Conservation (phyloP, 2,888 invertebrate species). For the Pterostichus madidus region DNA sequence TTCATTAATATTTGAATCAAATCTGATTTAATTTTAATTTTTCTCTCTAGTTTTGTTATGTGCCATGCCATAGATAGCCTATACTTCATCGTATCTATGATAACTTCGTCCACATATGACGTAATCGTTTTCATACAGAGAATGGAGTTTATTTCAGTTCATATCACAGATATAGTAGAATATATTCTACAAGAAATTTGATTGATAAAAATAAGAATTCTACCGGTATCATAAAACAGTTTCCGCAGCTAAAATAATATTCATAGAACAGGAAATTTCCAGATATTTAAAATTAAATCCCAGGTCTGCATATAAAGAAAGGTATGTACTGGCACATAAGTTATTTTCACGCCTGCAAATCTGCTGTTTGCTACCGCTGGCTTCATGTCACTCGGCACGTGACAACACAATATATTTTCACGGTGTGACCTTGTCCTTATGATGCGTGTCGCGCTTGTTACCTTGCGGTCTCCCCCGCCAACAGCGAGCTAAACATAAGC, state of each 20-base stretch:
- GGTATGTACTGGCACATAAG: conserved; percentile 14
- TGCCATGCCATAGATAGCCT: too few species aligned
- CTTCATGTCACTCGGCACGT: conserved; percentile 35
- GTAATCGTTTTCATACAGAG: too few species aligned
- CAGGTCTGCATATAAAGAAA: conserved; percentile 15
- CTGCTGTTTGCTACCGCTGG: conserved; percentile 17
- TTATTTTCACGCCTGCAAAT: conserved; percentile 30
- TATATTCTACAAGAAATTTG: too few species aligned
- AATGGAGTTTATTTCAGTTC: too few species aligned
- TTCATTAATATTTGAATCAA: too few species aligned
- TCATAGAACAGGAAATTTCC: conserved; percentile 35
- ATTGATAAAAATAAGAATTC: too few species aligned
- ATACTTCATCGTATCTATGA: too few species aligned
- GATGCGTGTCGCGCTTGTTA: conserved; percentile 21
- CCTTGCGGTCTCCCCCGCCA: not conserved
- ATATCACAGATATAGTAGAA: too few species aligned
- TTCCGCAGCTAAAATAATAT: conserved; percentile 24
- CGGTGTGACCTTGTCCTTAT: conserved; percentile 50
- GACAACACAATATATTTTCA: conserved; percentile 39
- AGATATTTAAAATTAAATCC: conserved; percentile 44
- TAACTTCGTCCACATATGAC: too few species aligned
- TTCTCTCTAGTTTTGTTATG: too few species aligned
- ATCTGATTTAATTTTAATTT: too few species aligned
- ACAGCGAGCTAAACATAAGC: not conserved
- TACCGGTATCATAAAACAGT: too few species aligned